Evolutionary conservation across 2,888 invertebrate species (phyloP), one percentile per base, ranked within the genome.

Genomic region (Drosophila subsilvestris): DNA sequence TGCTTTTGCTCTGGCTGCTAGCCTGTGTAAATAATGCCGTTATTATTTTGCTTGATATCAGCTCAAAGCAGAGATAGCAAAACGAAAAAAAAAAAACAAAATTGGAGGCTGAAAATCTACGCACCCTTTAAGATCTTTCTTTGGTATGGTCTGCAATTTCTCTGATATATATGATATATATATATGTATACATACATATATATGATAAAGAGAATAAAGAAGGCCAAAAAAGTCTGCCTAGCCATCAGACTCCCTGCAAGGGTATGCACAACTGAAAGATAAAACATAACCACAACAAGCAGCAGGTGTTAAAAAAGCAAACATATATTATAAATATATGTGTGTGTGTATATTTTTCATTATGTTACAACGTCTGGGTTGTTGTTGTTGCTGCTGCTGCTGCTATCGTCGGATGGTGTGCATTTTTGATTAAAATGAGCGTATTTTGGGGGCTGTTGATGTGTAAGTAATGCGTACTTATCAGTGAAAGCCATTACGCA

Each of bases 391-490:
- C 32, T 47, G 37, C 10, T 60, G 62, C 44, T 68, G 61, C 42
- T 14, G n/a, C n/a, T 37, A 37, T 37, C 37, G n/a, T 20, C 20
- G 29, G 32, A 32, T 51, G 49, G 74, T 70, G 74, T 69, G 55
- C 60, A 63, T 63, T 84, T 80, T 75, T 77, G 73, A 67, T 65
- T 62, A 75, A 87, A 79, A 85, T 82, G 77, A 67, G 78, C 69
- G 72, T 77, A 54, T 72, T 68, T 61, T 60, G 72, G 50, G 50
- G 67, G 45, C 72, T 78, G 84, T 63, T 77, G 69, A 66, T 14
- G 86, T 78, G 83, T 86, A 83, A 82, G 86, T 86, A 82, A 86
- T 77, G 67, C 53, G 60, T 29, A 55, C 86, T 68, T 86, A 88
- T 86, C 81, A 86, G 83, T 74, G 71, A 71, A 50, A 61, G 60